Percentiles rank a stretch among this genome's conserved stretches.
phyloP scores from a whole-genome alignment of 2,888 invertebrate genomes.

The Stenoptilia bipunctidactyla region DNA sequence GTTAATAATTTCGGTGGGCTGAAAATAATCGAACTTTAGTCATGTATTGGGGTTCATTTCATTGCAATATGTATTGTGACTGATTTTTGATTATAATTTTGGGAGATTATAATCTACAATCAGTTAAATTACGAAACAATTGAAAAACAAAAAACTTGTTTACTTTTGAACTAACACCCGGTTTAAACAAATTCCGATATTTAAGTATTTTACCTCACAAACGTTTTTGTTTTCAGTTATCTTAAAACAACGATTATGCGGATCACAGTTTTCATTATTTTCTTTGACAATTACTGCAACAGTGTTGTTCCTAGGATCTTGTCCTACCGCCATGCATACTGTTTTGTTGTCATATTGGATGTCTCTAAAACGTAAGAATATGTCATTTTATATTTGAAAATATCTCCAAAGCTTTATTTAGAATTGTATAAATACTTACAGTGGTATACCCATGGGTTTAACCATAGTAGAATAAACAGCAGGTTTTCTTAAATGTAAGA shows the following conservation, averaged over 20 bases:
- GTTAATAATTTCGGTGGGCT: constrained; percentile 23
- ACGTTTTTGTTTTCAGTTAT: too few species aligned
- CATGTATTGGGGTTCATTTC: too few species aligned
- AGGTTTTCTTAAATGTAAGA: constrained; percentile 74
- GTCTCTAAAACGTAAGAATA: constrained; percentile 26
- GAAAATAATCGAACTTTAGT: too few species aligned
- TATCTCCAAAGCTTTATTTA: constrained; percentile 2
- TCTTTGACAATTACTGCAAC: constrained; percentile 62
- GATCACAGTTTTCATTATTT: constrained; percentile 56
- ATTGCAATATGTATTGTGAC: too few species aligned
- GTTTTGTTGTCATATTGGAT: constrained; percentile 37
- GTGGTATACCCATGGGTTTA: constrained; percentile 63
- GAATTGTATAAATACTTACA: neutral
- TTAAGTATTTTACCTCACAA: too few species aligned
- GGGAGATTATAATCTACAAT: too few species aligned
- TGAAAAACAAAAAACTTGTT: too few species aligned
- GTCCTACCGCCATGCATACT: constrained; percentile 74
- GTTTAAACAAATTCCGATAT: too few species aligned
- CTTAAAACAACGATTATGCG: constrained; percentile 69
- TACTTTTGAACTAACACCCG: too few species aligned
- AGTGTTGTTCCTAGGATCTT: constrained; percentile 61
- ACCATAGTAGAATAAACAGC: constrained; percentile 74
- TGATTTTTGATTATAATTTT: too few species aligned
- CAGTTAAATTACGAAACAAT: too few species aligned
- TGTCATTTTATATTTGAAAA: constrained; percentile 3